Evolutionary conservation across 2,113 vertebrate genomes (phyloP).

Genomic region (Haemorhous mexicanus): DNA sequence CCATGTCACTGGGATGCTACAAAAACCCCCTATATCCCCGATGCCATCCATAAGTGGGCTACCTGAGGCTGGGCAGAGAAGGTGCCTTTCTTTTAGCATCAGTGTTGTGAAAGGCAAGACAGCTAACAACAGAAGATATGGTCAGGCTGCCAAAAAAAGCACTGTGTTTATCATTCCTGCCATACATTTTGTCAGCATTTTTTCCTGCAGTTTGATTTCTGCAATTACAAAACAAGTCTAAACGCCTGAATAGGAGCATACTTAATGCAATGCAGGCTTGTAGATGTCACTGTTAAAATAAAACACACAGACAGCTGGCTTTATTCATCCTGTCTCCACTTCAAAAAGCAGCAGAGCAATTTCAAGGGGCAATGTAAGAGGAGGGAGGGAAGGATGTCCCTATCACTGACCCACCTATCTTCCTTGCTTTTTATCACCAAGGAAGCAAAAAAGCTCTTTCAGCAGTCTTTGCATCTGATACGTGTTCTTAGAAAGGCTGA

Average conservation of each 20-base stretch:
- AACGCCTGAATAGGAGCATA: constrained; percentile 14
- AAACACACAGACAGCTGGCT: constrained; percentile 54
- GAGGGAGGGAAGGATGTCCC: background rate
- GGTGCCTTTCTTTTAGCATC: constrained; percentile 17
- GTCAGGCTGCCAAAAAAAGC: constrained; percentile 45
- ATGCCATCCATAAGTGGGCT: background rate
- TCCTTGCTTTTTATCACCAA: constrained; percentile 5
- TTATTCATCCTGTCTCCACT: constrained; percentile 45
- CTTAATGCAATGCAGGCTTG: constrained; percentile 46
- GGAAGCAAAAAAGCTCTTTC: constrained; percentile 51
- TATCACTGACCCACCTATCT: constrained; percentile 21
- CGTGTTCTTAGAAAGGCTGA: constrained; percentile 38
- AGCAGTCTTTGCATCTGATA: constrained; percentile 45
- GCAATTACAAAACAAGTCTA: constrained; percentile 60
- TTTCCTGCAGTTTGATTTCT: constrained; percentile 57
- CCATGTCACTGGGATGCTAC: background rate
- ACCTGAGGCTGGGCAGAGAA: background rate
- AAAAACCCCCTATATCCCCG: background rate
- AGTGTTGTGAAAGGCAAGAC: constrained; percentile 44
- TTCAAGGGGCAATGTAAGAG: constrained; percentile 9
- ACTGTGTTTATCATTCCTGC: constrained; percentile 51
- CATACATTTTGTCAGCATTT: constrained; percentile 49
- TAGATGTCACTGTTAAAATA: constrained; percentile 57
- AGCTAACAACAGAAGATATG: constrained; percentile 39
- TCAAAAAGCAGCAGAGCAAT: constrained; percentile 27